Conservation (phyloP, 2,797 vertebrate genomes). For the Muscicapa comitata region DNA sequence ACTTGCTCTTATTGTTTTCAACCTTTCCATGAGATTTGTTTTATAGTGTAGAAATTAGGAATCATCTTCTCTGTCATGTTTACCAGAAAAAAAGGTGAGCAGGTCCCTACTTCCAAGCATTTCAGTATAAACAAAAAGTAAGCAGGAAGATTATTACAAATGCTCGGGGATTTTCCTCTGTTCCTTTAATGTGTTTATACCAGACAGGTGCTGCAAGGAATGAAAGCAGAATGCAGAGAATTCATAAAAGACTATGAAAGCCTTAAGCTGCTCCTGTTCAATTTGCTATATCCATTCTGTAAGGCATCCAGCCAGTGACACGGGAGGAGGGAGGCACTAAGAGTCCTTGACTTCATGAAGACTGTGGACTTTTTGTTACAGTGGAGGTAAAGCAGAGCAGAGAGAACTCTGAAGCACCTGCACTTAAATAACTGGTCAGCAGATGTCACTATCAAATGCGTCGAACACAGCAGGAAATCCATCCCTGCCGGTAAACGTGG, state of each 20-base stretch:
- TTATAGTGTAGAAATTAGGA: background rate
- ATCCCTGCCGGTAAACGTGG: accelerated
- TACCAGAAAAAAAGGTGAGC: background rate
- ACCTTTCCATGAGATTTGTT: background rate
- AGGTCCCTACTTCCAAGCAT: background rate
- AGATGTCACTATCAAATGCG: constrained; percentile 61
- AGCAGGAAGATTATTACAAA: background rate
- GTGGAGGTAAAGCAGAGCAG: background rate
- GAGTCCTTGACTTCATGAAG: background rate
- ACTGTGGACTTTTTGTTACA: background rate
- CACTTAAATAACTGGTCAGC: constrained; percentile 15
- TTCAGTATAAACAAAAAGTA: background rate
- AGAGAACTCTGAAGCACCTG: background rate
- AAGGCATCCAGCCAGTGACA: background rate
- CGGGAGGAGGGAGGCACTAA: background rate
- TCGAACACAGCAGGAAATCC: background rate
- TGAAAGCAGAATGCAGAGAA: background rate
- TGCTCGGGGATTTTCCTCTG: background rate
- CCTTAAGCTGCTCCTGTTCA: background rate
- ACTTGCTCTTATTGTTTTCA: background rate
- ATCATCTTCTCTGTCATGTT: background rate
- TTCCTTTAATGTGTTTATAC: background rate
- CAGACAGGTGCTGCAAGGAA: background rate
- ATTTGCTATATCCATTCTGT: background rate
- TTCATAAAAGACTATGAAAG: background rate